Conservation (phyloP, 2,113 vertebrate genomes). For the Syrrhaptes paradoxus region DNA sequence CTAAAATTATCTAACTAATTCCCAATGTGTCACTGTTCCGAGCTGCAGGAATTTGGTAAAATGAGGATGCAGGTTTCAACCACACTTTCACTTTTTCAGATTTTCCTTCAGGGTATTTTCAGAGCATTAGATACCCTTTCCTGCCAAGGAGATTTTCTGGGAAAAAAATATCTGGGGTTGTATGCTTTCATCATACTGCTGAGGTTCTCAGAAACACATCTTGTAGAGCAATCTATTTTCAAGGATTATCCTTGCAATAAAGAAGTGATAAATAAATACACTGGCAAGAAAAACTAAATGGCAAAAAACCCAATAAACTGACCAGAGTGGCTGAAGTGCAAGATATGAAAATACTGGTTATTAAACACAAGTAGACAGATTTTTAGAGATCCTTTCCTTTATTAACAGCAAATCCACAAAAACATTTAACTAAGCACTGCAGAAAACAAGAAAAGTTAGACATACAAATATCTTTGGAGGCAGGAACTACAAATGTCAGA, state of each 20-base stretch:
- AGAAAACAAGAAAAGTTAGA: neutral
- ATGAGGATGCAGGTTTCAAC: neutral
- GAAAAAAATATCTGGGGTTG: neutral
- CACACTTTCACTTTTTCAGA: neutral
- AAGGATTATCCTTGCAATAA: neutral
- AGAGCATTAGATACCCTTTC: neutral
- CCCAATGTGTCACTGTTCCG: neutral
- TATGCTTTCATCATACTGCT: neutral
- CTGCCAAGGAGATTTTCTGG: neutral
- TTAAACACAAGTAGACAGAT: neutral
- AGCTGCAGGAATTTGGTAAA: neutral
- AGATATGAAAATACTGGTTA: neutral
- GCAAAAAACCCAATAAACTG: neutral
- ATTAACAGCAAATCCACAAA: neutral
- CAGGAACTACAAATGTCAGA: neutral
- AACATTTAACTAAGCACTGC: neutral
- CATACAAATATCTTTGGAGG: neutral
- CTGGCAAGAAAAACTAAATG: neutral
- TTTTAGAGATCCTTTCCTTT: neutral
- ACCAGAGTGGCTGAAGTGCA: neutral
- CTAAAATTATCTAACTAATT: neutral
- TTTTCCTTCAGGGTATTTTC: neutral
- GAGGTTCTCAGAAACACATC: neutral
- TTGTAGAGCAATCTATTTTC: neutral
- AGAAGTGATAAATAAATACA: neutral